Conservation (phyloP, 2,888 invertebrate genomes). For the Chesias legatella region DNA sequence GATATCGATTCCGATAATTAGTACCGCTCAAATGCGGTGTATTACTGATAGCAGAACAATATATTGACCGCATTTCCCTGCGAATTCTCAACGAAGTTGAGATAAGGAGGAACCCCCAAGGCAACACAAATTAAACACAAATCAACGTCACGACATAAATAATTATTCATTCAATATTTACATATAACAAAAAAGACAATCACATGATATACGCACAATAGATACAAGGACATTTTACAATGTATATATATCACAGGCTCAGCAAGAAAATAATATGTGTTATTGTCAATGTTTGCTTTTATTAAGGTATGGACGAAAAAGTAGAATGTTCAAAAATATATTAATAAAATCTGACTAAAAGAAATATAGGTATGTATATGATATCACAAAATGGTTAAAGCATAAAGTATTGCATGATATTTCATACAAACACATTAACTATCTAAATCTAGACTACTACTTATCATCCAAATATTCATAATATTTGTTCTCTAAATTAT, state of each 20-base stretch:
- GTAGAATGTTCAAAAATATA: no score
- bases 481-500: conserved; percentile 14
- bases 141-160: conserved; percentile 62
- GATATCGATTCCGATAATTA: no score
- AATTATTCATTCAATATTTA: conserved; percentile 71
- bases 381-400: conserved; percentile 30
- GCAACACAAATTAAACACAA: conserved; percentile 55
- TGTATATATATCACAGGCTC: no score
- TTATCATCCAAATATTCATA: conserved; percentile 14
- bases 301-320: not conserved
- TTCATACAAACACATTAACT: conserved; percentile 14
- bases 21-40: no score
- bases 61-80: no score
- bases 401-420: conserved; percentile 27
- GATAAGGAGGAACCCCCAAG: conserved; percentile 19
- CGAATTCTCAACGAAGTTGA: conserved; percentile 1
- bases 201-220: conserved; percentile 36
- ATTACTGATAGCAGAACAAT: no score
- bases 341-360: no score
- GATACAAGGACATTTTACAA: conserved; percentile 14
- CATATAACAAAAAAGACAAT: conserved; percentile 49
- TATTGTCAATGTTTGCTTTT: not conserved
- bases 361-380: conserved; percentile 4
- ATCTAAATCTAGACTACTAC: conserved; percentile 14
- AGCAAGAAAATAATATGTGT: no score